These are phyloP conservation scores for Fulmarus glacialis DNA, from an alignment of 2,113 vertebrate species.

Conservation along the genomic window DNA sequence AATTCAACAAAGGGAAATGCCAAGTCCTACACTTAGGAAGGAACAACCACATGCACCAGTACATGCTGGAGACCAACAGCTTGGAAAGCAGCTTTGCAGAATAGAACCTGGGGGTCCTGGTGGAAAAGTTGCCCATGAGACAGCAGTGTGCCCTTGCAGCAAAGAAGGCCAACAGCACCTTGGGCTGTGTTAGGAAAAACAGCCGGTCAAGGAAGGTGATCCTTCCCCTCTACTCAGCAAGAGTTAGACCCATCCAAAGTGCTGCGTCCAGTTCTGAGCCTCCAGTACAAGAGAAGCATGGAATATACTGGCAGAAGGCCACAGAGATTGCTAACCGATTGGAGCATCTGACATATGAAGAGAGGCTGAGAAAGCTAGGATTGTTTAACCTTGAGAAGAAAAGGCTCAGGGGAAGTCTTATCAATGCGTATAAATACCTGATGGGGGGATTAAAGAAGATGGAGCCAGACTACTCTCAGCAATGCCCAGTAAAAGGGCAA, in stretches of 20 bases:
- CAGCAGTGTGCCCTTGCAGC: not conserved
- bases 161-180: not conserved
- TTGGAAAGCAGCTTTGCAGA: not conserved
- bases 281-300: not conserved
- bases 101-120: not conserved
- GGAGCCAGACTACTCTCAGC: not conserved
- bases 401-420: not conserved
- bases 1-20: not conserved
- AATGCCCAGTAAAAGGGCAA: not conserved
- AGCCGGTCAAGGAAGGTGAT: not conserved
- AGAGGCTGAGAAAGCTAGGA: not conserved
- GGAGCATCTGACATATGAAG: not conserved
- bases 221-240: not conserved
- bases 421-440: not conserved
- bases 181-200: not conserved
- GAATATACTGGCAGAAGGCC: not conserved
- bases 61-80: not conserved
- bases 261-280: not conserved
- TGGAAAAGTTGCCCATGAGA: not conserved
- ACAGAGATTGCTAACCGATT: not conserved
- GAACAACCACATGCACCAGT: not conserved
- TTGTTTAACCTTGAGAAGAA: not conserved
- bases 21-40: not conserved
- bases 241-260: not conserved
- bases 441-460: not conserved